Evolutionary conservation across 2,797 vertebrate species (phyloP), one percentile per base, ranked within the genome.

Genomic region (Chaunax sp.): DNA sequence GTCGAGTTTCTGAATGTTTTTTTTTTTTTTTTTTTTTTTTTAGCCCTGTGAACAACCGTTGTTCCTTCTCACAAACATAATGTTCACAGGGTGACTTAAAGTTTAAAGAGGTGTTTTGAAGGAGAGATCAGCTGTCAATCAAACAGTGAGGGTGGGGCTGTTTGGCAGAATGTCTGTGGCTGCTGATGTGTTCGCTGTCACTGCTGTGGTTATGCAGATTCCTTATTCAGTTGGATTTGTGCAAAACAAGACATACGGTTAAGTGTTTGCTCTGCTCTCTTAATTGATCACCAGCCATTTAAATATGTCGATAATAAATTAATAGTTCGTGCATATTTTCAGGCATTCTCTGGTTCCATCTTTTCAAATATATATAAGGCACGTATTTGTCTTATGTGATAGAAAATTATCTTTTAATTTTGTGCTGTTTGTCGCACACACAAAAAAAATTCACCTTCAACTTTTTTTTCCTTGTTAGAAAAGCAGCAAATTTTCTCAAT

Each of bases 1-100:
- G 56, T 47, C 4, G 10, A 46, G 58, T 54, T 73, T 69, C 65
- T 67, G 30, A 64, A 59, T 43, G 33, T 23, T 49, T 25, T 44
- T 30, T 55, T 68, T 20, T 35, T 50, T 16, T 37, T 46, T 30
- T 30, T 30, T n/a, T n/a, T n/a, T n/a, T n/a, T n/a, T n/a, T n/a
- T n/a, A n/a, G n/a, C n/a, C n/a, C n/a, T 30, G 28, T 5, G 9
- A 30, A 9, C 5, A 9, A 37, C 64, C 6, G 23, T 19, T 49
- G 63, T 16, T 40, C 38, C 1, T 23, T 19, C 28, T 47, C 18
- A 12, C 30, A 13, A n/a, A 52, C 43, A 43, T 51, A 20, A 13
- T 53, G 16, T 18, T 22, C 22, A 7, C n/a, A n/a, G 55, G 50
- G 23, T 19, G 67, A 41, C 40, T 20, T 47, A 0, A 35, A 13